A percentile compares a stretch with the other conserved stretches of the same genome.
Evolutionary conservation across 2,113 vertebrate species (phyloP).

Genomic region (Rhinoderma darwinii): DNA sequence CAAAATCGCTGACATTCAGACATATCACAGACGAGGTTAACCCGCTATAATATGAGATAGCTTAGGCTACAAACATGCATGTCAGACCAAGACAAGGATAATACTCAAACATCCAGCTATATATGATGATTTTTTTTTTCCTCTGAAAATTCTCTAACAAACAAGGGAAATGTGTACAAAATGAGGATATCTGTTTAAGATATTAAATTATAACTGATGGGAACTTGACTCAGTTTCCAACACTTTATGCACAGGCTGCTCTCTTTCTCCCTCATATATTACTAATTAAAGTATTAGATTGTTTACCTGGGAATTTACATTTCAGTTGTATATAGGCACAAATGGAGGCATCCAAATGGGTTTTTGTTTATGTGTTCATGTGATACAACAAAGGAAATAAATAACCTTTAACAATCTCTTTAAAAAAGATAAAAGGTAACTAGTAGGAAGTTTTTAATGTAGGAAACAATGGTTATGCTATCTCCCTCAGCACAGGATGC

Average conservation of each 20-base stretch:
- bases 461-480: slow-evolving; percentile 34
- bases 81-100: background rate
- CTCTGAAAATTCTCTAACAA: background rate
- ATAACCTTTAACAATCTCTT: background rate
- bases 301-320: slow-evolving; percentile 7
- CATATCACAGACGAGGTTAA: background rate
- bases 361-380: slow-evolving; percentile 37
- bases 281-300: background rate
- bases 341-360: background rate
- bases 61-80: background rate
- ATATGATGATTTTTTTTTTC: background rate
- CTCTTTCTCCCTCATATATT: background rate
- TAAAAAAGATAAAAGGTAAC: slow-evolving; percentile 35
- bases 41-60: background rate
- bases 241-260: background rate
- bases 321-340: background rate
- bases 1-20: background rate
- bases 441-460: slow-evolving; percentile 45
- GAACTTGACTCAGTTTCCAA: background rate
- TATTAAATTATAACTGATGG: background rate
- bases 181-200: background rate
- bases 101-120: background rate
- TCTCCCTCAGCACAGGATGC: slow-evolving; percentile 16
- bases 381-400: slow-evolving; percentile 41
- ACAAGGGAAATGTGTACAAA: background rate